Evolutionary conservation across 2,113 vertebrate genomes (phyloP), one percentile per base, ranked within the genome.

Genomic region (Macrotus californicus): DNA sequence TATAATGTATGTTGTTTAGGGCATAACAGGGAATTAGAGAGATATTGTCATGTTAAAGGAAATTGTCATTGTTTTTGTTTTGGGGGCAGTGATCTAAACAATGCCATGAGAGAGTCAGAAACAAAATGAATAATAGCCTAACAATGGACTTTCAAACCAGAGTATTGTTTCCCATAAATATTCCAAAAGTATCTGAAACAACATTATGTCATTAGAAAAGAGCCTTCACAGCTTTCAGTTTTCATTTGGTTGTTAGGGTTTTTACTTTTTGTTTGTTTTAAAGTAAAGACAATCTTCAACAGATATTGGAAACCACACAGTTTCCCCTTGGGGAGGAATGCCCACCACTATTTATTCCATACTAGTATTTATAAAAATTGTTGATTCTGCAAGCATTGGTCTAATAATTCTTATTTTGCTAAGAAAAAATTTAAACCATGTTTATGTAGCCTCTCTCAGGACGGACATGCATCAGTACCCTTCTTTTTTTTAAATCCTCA

Each of bases 291-390:
- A 52, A 7, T 89, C 96, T 97, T 95, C 91, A 97, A 97, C 66
- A 96, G 34, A 97, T 96, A 97, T 96, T 86, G 87, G 97, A 97
- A 98, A 97, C 81, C 84, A 95, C 56, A 94, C 70, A 98, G 54
- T 94, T 97, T 97, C 91, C 84, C 94, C 8, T 77, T 97, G 91
- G 93, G 16, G 66, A 97, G 95, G 72, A 95, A 52, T 81, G 29
- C 11, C 56, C 39, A 80, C 3, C 50, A 73, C 29, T 85, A 85
- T 98, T 97, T 97, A 76, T 92, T 90, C 16, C 48, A 67, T 93
- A 80, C 77, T 73, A 73, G 2, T 87, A 89, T 97, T 94, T 96
- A 70, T 82, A 96, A 87, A 93, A 97, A 86, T 91, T 92, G 96
- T 97, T 96, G 70, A 94, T 97, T 95, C 84, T 92, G 50, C 81